Base-by-base conservation (phyloP, 2,888 invertebrate species). In the Elmis aenea region DNA sequence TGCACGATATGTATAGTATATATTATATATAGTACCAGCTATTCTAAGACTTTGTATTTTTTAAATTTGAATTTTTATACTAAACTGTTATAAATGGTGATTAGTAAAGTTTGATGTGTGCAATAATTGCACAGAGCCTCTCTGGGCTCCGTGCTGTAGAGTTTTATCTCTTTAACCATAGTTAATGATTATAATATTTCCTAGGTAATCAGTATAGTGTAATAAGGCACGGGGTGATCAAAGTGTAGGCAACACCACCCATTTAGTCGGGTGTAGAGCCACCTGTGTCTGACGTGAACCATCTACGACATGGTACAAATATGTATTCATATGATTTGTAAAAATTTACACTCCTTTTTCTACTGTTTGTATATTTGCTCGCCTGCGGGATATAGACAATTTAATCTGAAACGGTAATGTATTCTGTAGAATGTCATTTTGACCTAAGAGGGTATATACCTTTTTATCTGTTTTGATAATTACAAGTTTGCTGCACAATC, bases 1-100 rank as follows among this genome's bases (percentile, higher is more conserved):
- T 67, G 66, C 67, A 67, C 66, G 66, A 66, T 66, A 66, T 64
- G 63, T 65, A 64, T 65, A 63, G 64, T 63, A 64, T 62, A 63
- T 63, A 61, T 59, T 62, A 62, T 65, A 62, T 61, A 67, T 67
- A 67, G 64, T 66, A 66, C 65, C 66, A 65, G 66, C 66, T 67
- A 67, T 66, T 67, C 65, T 67, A 66, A 67, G 66, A 67, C 66
- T 67, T 66, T 67, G 68, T 67, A 68, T 68, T 67, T 68, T 68
- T 68, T 67, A 66, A 68, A 68, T 68, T 68, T 68, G 66, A 67
- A 68, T 67, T 68, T 68, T 68, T 68, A 68, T 68, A 68, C 68
- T 68, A 67, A 66, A 67, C 66, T 67, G 67, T 68, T 67, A 66
- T 64, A 64, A 65, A 66, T 64, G 64, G 62, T 65, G 59, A 65